Evolutionary conservation across 2,888 invertebrate genomes (phyloP), one percentile per base, ranked within the genome.

Genomic region (Catocala fraxini): DNA sequence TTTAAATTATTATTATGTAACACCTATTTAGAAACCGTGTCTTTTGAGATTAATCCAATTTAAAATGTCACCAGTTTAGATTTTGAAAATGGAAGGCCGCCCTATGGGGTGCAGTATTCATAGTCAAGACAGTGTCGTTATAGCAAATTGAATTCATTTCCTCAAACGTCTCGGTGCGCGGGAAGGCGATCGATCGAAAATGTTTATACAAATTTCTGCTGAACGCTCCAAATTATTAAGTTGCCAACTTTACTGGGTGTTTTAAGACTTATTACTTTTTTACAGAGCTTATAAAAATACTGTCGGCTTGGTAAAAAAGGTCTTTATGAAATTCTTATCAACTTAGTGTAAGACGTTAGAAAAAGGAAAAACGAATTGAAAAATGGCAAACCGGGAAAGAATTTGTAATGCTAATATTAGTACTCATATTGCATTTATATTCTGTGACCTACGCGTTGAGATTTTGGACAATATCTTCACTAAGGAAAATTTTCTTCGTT

Each of bases 71-170:
- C 12, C 47, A 6, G 25, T 1, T 25, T n/a, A 2, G 5, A 13
- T 47, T 49, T 49, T 49, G 6, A 34, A 39, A 35, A 51, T 9
- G 12, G 4, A 35, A 12, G 12, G 41, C 6, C 49, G 51, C 70
- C 70, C 62, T 74, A 54, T 5, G 41, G 41, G 51, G 35, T 61
- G 51, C 70, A 64, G 49, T 68, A 71, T 73, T 68, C 68, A 65
- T 68, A 68, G 62, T 12, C 59, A 61, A 55, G 67, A 63, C 58
- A 49, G 60, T 74, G 53, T 71, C 69, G 69, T 77, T 76, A 70
- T 25, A 63, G 39, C 62, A 75, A 76, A 76, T 75, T 74, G 75
- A 71, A 69, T 76, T 65, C 65, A 58, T 66, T 70, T 63, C 53
- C 60, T 68, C 46, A 51, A 58, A 55, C 48, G 25, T 53, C 54